A percentile compares a stretch with the other conserved stretches of the same genome.
Conservation (phyloP, 2,797 vertebrate genomes). For the Parambassis ranga region DNA sequence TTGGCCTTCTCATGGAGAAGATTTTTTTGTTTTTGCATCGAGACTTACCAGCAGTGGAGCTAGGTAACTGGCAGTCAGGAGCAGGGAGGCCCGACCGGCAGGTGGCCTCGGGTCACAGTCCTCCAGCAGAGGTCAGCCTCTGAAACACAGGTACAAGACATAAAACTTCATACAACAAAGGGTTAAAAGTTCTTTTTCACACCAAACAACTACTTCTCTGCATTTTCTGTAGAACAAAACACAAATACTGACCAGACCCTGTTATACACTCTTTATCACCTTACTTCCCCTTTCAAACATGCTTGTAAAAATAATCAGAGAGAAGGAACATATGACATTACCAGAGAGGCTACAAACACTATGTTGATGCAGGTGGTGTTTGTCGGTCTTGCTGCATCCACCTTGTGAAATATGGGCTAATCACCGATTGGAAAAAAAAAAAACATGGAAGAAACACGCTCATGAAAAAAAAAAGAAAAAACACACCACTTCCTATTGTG, state of each 20-base stretch:
- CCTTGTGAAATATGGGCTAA: slow-evolving; percentile 2
- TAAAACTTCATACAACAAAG: too few species aligned
- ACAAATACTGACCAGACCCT: neutral
- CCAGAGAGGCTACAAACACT: neutral
- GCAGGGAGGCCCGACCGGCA: slow-evolving; percentile 76
- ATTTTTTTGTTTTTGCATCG: too few species aligned
- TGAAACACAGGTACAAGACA: slow-evolving; percentile 41
- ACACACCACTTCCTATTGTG: slow-evolving; percentile 77
- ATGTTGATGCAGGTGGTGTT: neutral
- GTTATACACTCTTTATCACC: neutral
- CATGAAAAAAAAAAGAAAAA: slow-evolving; percentile 13
- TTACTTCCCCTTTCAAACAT: neutral
- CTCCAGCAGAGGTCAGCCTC: slow-evolving; percentile 73
- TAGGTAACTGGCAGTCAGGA: slow-evolving; percentile 58
- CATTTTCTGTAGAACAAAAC: neutral
- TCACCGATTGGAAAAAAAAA: slow-evolving; percentile 26
- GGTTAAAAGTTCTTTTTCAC: too few species aligned
- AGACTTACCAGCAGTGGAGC: slow-evolving; percentile 63
- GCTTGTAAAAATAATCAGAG: neutral
- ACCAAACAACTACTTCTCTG: neutral
- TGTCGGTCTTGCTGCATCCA: neutral
- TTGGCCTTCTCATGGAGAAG: too few species aligned
- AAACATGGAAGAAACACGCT: slow-evolving; percentile 55
- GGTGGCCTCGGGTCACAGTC: slow-evolving; percentile 74
- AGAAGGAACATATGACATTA: neutral